Base-by-base conservation (phyloP, 2,888 invertebrate species). In the Ophraella communa region DNA sequence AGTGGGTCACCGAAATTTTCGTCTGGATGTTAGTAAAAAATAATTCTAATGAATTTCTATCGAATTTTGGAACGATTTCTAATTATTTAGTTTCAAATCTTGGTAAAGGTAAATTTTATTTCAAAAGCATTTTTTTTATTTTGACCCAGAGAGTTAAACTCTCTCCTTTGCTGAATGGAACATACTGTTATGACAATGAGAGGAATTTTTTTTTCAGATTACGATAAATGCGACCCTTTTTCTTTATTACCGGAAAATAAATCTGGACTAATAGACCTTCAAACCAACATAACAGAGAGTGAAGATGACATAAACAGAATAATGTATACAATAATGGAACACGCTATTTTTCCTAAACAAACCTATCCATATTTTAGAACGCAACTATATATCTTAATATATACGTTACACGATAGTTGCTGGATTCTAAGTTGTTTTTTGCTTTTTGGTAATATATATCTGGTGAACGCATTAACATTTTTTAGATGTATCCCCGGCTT, bases 401-500 rank as follows among this genome's bases (percentile, higher is more conserved):
- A 73, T 24, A 68, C 76, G 18, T 65, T 76, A 23, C 35, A 73
- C 4, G 79, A 80, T 69, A 65, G 63, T 0, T 47, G 75, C 5
- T 80, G 79, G 79, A 69, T 79, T 8, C 61, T 78, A 17, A 59
- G 78, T 23, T 68, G 79, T 4, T 67, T 79, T 18, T 69, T 74
- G 33, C 65, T 79, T 54, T 66, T 77, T 44, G 71, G 80, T 80
- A 74, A 72, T 68, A n/a, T n/a, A n/a, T n/a, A n/a, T n/a, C n/a
- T n/a, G n/a, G n/a, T n/a, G n/a, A n/a, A n/a, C n/a, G n/a, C n/a
- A n/a, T n/a, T n/a, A 51, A 56, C 47, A 52, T 53, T 18, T 33
- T 52, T 8, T 35, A 11, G 35, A 35, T 3, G 10, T 35, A 42
- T 7, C 14, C 11, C 14, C 42, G 14, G n/a, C n/a, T n/a, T n/a